Evolutionary conservation across 2,113 vertebrate species (phyloP).

Genomic region (Melanotaenia duboulayi): DNA sequence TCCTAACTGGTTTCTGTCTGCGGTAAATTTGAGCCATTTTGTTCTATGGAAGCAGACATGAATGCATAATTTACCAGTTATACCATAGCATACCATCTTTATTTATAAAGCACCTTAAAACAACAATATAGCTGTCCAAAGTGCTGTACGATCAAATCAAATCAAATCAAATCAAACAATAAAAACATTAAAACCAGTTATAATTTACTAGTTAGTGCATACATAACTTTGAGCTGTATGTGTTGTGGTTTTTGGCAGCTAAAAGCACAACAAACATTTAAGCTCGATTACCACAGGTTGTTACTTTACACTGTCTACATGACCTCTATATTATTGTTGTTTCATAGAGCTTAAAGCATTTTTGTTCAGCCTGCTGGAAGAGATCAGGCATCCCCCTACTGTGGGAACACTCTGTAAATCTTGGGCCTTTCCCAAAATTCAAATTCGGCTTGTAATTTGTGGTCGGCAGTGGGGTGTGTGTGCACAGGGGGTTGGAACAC

Average conservation of each 20-base stretch:
- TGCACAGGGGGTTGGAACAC: slow-evolving; percentile 62
- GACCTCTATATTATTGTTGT: slow-evolving; percentile 37
- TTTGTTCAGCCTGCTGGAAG: slow-evolving; percentile 61
- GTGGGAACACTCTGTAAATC: slow-evolving; percentile 78
- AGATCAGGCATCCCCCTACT: slow-evolving; percentile 65
- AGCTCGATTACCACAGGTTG: slow-evolving; percentile 12
- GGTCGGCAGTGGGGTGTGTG: slow-evolving; percentile 67
- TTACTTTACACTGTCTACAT: slow-evolving; percentile 15
- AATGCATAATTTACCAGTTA: not conserved
- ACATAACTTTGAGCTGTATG: not conserved
- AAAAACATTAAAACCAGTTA: too few species aligned
- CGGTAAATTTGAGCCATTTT: not conserved
- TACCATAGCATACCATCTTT: too few species aligned
- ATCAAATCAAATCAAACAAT: too few species aligned
- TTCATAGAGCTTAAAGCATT: slow-evolving; percentile 33
- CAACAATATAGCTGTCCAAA: too few species aligned
- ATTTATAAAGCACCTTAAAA: too few species aligned
- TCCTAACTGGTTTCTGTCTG: not conserved
- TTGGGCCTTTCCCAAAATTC: slow-evolving; percentile 76
- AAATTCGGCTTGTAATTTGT: slow-evolving; percentile 83
- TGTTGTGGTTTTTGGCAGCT: slow-evolving; percentile 7
- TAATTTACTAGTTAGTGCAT: not conserved
- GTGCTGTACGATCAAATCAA: too few species aligned
- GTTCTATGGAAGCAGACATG: not conserved
- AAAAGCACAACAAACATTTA: not conserved